phyloP scores from a whole-genome alignment of 2,797 vertebrate genomes.

The Bradypodion ventrale region DNA sequence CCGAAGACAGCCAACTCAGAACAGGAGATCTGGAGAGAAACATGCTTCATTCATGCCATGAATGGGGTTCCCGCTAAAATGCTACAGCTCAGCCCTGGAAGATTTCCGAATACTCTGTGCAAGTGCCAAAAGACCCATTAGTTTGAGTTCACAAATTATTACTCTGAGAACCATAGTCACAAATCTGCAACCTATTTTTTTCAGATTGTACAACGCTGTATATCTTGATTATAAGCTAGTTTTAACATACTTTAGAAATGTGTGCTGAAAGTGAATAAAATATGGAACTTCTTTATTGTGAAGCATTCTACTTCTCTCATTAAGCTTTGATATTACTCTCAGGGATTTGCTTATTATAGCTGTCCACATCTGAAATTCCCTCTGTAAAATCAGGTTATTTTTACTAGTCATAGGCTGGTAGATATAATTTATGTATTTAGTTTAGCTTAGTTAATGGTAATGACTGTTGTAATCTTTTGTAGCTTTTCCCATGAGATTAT shows the following conservation, averaged over 20 bases:
- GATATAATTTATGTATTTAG: constrained; percentile 10
- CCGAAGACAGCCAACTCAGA: too few relatives aligned
- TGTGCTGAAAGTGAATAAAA: background rate
- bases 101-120: too few relatives aligned
- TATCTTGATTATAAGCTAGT: background rate
- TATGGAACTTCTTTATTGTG: background rate
- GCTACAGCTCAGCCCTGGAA: too few relatives aligned
- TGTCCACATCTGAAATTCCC: background rate
- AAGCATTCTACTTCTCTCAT: background rate
- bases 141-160: too few relatives aligned
- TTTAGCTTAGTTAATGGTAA: background rate
- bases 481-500: background rate
- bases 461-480: background rate
- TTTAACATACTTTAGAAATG: background rate
- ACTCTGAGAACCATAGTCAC: too few relatives aligned
- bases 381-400: background rate
- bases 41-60: too few relatives aligned
- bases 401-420: background rate
- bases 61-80: too few relatives aligned
- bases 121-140: too few relatives aligned
- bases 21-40: too few relatives aligned
- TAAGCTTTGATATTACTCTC: background rate
- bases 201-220: background rate
- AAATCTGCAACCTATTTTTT: background rate
- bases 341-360: background rate